Conservation (phyloP, 2,113 vertebrate species). For the Zosterops japonicus region DNA sequence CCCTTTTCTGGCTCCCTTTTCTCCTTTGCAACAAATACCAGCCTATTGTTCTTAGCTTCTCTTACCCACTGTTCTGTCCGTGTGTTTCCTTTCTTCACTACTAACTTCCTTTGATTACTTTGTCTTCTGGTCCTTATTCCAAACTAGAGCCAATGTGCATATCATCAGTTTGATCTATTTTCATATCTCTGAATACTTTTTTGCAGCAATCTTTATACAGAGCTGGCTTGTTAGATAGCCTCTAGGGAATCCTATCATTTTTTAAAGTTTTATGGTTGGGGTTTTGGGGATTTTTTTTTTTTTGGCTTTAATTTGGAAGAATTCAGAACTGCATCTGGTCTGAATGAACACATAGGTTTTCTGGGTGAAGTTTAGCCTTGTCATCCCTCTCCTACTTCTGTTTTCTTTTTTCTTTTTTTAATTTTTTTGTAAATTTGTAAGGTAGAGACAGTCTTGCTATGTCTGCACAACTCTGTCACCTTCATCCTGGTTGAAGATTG, state of each 20-base stretch:
- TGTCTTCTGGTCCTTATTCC: neutral
- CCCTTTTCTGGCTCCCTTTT: slow-evolving; percentile 10
- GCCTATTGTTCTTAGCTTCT: neutral
- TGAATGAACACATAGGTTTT: neutral
- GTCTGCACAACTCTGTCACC: neutral
- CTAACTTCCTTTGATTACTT: slow-evolving; percentile 6
- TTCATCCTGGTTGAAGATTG: neutral
- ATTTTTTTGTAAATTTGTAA: neutral
- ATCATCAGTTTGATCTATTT: neutral
- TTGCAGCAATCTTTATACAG: neutral
- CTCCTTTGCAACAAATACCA: neutral
- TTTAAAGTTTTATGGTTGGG: neutral
- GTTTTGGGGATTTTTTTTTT: neutral
- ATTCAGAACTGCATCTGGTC: neutral
- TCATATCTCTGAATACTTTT: neutral
- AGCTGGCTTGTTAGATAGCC: neutral
- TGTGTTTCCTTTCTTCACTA: slow-evolving; percentile 5
- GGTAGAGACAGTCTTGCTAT: neutral
- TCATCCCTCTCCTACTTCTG: neutral
- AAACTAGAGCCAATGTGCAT: neutral
- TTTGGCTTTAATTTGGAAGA: neutral
- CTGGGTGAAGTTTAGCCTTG: neutral
- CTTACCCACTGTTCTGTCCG: neutral
- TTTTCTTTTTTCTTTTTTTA: too few relatives aligned
- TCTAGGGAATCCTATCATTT: neutral